A percentile compares a stretch with the other conserved stretches of the same genome.
phyloP scores from a whole-genome alignment of 1,140 invertebrate genomes.

The Asobara japonica region DNA sequence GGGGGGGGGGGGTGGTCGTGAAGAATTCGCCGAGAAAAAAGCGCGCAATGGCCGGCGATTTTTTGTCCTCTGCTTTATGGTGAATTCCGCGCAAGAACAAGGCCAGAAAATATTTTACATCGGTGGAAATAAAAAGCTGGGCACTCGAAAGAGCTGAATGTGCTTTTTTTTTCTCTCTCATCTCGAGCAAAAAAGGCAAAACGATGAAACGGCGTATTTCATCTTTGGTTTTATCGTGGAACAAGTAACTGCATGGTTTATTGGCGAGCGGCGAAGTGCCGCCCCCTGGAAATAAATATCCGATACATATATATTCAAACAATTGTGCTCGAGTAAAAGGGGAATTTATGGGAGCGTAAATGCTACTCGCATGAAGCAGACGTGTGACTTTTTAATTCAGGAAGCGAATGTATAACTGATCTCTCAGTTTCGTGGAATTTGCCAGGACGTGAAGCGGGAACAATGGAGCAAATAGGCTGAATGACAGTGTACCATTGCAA shows the following conservation, averaged over 20 bases:
- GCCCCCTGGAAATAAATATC: not conserved
- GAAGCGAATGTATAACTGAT: not conserved
- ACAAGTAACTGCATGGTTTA: not conserved
- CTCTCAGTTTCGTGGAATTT: not conserved
- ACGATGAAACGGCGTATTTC: not conserved
- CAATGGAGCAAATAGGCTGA: not conserved
- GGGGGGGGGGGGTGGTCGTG: not conserved
- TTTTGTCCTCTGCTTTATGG: not conserved
- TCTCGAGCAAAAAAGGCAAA: not conserved
- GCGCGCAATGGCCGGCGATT: not conserved
- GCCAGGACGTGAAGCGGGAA: not conserved
- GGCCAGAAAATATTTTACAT: conserved; percentile 3
- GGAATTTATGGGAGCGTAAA: not conserved
- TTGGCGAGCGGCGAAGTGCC: not conserved
- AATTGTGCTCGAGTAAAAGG: not conserved
- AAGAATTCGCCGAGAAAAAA: not conserved
- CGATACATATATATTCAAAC: not conserved
- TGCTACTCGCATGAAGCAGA: not conserved
- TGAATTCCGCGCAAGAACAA: not conserved
- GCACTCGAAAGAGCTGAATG: not conserved
- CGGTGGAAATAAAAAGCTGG: conserved; percentile 5
- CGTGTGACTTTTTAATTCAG: no score
- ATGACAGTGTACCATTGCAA: not conserved
- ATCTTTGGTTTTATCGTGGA: not conserved
- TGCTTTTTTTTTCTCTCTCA: not conserved